Percentiles rank a stretch among this genome's conserved stretches.
These are phyloP conservation scores for Pectinophora gossypiella DNA, from an alignment of 1,140 invertebrate genomes.

Conservation along the genomic window DNA sequence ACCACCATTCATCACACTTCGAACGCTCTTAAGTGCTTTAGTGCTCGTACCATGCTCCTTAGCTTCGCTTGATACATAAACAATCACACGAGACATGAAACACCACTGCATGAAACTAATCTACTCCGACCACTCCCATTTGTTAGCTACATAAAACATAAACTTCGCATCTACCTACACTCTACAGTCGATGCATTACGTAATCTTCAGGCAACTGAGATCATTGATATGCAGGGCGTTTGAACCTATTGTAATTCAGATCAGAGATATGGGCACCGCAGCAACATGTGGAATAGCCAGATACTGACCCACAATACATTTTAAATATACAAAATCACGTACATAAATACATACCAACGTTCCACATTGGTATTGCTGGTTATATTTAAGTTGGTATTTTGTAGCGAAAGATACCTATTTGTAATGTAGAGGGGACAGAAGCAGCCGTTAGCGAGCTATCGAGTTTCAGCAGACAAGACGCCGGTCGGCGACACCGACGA, in stretches of 20 bases:
- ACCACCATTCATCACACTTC: conserved; percentile 65
- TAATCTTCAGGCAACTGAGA: not conserved
- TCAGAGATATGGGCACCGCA: not conserved
- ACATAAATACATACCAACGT: not conserved
- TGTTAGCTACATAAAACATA: not conserved
- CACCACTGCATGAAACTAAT: not conserved
- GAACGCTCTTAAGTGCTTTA: conserved; percentile 60
- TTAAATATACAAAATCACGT: not conserved
- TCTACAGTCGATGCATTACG: not conserved
- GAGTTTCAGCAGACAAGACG: not conserved
- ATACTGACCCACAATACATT: not conserved
- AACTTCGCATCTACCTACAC: not conserved
- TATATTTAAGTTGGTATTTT: too few relatives aligned
- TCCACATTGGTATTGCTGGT: too few relatives aligned
- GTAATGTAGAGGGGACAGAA: not conserved
- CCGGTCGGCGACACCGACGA: not conserved
- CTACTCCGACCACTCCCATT: not conserved
- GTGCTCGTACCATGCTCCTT: conserved; percentile 40
- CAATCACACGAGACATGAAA: conserved; percentile 16
- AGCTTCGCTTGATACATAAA: conserved; percentile 28
- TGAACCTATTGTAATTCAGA: not conserved
- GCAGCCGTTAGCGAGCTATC: not conserved
- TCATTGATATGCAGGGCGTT: not conserved
- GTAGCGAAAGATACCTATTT: too few relatives aligned
- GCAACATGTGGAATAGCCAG: not conserved